Conservation (phyloP, 2,113 vertebrate genomes). For the Irena cyanogastra region DNA sequence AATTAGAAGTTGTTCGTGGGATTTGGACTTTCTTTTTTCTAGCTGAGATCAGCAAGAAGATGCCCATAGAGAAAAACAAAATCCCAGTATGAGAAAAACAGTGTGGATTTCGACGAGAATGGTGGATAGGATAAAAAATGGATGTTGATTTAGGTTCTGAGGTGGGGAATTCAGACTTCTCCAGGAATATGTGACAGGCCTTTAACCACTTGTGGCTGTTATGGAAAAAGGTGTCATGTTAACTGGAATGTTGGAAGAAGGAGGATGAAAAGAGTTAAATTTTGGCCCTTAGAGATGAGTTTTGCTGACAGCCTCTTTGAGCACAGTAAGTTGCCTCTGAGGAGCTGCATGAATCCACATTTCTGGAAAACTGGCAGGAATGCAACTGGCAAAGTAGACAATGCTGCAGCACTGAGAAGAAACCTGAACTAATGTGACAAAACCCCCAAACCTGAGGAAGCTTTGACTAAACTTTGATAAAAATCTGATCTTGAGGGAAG, state of each 20-base stretch:
- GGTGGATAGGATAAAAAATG: not conserved
- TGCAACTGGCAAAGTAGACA: rapidly evolving
- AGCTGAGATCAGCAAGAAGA: not conserved
- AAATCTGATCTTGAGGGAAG: not conserved
- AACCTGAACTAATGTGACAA: not conserved
- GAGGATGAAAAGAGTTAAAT: not conserved
- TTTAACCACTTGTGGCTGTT: not conserved
- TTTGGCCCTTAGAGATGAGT: not conserved
- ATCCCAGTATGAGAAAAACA: not conserved
- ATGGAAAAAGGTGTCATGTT: not conserved
- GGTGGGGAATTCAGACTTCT: not conserved
- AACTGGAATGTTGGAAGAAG: not conserved
- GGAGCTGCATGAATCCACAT: not conserved
- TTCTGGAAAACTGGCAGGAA: not conserved
- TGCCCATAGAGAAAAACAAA: not conserved
- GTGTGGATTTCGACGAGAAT: not conserved
- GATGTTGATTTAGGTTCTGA: not conserved
- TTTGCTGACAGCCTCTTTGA: not conserved
- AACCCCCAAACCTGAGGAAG: not conserved
- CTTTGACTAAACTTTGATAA: not conserved
- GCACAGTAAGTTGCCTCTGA: not conserved
- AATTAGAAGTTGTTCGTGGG: not conserved
- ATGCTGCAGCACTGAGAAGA: not conserved
- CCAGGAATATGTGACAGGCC: not conserved
- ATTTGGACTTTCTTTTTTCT: not conserved